Evolutionary conservation across 2,888 invertebrate species (phyloP).

Genomic region (Drosophila testacea): DNA sequence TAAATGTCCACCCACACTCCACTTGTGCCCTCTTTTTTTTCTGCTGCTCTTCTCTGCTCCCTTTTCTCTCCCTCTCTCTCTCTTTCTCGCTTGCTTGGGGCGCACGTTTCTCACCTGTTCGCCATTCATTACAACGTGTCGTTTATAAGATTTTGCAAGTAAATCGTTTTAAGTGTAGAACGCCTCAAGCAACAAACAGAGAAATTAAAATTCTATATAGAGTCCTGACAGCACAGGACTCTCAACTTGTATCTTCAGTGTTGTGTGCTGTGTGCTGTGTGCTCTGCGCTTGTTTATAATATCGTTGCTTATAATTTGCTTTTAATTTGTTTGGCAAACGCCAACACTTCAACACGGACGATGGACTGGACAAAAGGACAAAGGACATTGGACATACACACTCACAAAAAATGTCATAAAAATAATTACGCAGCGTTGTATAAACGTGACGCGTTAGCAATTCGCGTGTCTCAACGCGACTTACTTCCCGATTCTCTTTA

Average conservation of each 20-base stretch:
- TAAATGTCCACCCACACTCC: slow-evolving; percentile 17
- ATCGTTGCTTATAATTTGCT: slow-evolving; percentile 77
- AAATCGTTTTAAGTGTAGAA: slow-evolving; percentile 75
- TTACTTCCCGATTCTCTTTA: slow-evolving; percentile 12
- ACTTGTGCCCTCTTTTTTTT: neutral
- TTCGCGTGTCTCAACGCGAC: slow-evolving; percentile 58
- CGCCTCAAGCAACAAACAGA: slow-evolving; percentile 48
- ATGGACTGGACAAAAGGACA: slow-evolving; percentile 29
- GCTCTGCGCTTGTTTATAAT: slow-evolving; percentile 53
- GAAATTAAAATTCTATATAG: slow-evolving; percentile 73
- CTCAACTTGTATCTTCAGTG: slow-evolving; percentile 21
- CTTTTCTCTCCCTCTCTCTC: neutral
- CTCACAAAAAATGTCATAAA: slow-evolving; percentile 72
- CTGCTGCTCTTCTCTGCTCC: neutral
- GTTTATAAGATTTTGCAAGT: slow-evolving; percentile 74
- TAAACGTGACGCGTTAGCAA: slow-evolving; percentile 64
- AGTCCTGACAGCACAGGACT: slow-evolving; percentile 38
- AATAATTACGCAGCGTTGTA: slow-evolving; percentile 75
- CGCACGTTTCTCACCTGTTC: slow-evolving; percentile 77
- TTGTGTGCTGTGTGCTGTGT: neutral
- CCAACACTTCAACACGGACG: slow-evolving; percentile 76
- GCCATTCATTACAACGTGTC: slow-evolving; percentile 75
- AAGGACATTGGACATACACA: slow-evolving; percentile 19
- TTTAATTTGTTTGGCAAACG: slow-evolving; percentile 81
- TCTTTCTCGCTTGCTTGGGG: slow-evolving; percentile 7